phyloP scores from a whole-genome alignment of 2,797 vertebrate species.

The Tadarida brasiliensis region DNA sequence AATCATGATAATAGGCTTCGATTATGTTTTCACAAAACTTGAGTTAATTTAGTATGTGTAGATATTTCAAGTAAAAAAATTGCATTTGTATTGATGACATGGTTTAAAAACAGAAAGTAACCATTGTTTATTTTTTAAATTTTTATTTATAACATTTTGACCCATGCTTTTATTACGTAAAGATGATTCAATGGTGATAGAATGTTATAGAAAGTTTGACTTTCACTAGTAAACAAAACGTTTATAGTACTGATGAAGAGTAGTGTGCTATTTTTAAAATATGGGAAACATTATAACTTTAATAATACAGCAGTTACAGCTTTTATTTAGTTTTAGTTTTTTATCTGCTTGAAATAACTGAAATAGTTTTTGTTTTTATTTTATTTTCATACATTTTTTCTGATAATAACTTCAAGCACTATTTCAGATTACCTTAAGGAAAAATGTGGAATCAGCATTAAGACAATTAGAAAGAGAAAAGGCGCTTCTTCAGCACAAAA shows the following conservation, averaged over 20 bases:
- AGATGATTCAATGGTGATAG: not conserved
- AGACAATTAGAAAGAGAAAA: constrained; percentile 98
- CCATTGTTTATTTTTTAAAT: not conserved
- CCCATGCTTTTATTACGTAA: not conserved
- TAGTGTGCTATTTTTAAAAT: constrained; percentile 40
- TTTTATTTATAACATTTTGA: constrained; percentile 55
- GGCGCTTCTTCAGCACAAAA: constrained; percentile 98
- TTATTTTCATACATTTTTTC: constrained; percentile 57
- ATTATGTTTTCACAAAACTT: constrained; percentile 30
- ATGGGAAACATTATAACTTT: constrained; percentile 9
- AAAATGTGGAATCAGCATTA: constrained; percentile 94
- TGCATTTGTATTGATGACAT: constrained; percentile 20
- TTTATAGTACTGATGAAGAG: not conserved
- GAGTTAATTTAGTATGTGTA: constrained; percentile 44
- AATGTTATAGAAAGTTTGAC: constrained; percentile 43
- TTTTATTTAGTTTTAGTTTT: not conserved
- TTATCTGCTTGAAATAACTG: constrained; percentile 51
- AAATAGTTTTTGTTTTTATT: constrained; percentile 39
- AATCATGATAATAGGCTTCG: not conserved
- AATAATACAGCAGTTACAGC: not conserved
- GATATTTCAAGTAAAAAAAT: constrained; percentile 25
- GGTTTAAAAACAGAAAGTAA: constrained; percentile 46
- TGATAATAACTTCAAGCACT: constrained; percentile 59
- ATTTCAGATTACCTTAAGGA: constrained; percentile 94
- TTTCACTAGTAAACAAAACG: not conserved